Evolutionary conservation across 53 echinoderm and acorn worm species (phyloP).

Genomic region (Glandiceps talaboti): DNA sequence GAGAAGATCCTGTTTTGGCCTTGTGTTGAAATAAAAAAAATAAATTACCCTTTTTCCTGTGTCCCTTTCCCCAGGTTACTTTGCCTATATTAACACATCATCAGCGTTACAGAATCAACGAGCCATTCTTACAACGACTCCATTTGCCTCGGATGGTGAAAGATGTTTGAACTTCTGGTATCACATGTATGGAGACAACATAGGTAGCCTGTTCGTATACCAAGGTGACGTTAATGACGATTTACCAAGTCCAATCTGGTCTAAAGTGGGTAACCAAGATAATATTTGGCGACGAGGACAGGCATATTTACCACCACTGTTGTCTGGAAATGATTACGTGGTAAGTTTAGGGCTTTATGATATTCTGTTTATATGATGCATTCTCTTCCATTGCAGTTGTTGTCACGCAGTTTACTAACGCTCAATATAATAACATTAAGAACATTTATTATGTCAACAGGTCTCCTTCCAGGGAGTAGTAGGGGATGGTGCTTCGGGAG

Average conservation of each 20-base stretch:
- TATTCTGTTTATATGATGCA: too few species aligned
- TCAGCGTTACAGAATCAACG: background rate
- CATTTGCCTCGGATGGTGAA: constrained; percentile 13
- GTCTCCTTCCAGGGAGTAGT: background rate
- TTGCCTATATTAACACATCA: background rate
- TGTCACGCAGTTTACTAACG: too few species aligned
- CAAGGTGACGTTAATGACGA: constrained; percentile 51
- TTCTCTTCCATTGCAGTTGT: too few species aligned
- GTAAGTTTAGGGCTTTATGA: too few species aligned
- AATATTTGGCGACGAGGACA: constrained; percentile 35
- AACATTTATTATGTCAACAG: too few species aligned
- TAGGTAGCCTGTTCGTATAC: constrained; percentile 59
- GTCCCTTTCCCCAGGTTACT: background rate
- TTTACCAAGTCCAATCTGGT: constrained; percentile 60
- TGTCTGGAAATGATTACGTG: background rate
- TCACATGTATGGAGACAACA: constrained; percentile 51
- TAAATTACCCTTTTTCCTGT: too few species aligned
- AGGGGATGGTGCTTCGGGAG: background rate
- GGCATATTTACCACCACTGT: background rate
- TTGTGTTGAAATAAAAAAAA: too few species aligned
- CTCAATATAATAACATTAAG: too few species aligned
- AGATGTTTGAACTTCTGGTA: constrained; percentile 73
- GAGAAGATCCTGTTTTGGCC: too few species aligned
- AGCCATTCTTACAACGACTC: background rate
- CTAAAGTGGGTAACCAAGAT: constrained; percentile 50